Conservation (phyloP, 2,113 vertebrate species). For the Rhea pennata region DNA sequence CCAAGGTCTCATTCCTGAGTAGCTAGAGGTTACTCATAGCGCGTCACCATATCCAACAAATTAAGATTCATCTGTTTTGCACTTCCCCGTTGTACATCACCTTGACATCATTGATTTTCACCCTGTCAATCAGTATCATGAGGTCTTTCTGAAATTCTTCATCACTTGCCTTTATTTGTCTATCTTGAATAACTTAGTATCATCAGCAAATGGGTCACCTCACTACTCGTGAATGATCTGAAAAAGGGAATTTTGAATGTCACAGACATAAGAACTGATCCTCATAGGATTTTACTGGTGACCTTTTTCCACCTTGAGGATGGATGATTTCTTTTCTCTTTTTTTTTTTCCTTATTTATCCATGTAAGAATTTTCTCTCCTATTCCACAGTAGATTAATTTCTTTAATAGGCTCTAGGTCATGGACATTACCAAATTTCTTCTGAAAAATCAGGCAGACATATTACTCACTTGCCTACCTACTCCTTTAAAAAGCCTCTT, state of each 20-base stretch:
- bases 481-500: background rate
- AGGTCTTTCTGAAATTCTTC: background rate
- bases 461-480: background rate
- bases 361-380: background rate
- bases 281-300: background rate
- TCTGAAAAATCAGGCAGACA: slow-evolving; percentile 26
- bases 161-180: background rate
- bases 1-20: background rate
- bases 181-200: background rate
- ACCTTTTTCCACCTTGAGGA: background rate
- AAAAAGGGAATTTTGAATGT: background rate
- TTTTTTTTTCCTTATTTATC: slow-evolving; percentile 6
- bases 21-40: background rate
- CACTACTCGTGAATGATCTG: background rate
- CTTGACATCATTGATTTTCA: background rate
- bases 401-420: slow-evolving; percentile 37
- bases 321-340: background rate
- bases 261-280: background rate
- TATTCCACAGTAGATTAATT: slow-evolving; percentile 32
- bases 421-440: slow-evolving; percentile 2
- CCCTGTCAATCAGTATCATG: background rate
- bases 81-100: background rate
- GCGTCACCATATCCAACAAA: background rate
- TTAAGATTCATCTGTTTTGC: background rate
- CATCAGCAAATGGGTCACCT: background rate